Conservation (phyloP, 2,113 vertebrate species). For the Ursus arctos region DNA sequence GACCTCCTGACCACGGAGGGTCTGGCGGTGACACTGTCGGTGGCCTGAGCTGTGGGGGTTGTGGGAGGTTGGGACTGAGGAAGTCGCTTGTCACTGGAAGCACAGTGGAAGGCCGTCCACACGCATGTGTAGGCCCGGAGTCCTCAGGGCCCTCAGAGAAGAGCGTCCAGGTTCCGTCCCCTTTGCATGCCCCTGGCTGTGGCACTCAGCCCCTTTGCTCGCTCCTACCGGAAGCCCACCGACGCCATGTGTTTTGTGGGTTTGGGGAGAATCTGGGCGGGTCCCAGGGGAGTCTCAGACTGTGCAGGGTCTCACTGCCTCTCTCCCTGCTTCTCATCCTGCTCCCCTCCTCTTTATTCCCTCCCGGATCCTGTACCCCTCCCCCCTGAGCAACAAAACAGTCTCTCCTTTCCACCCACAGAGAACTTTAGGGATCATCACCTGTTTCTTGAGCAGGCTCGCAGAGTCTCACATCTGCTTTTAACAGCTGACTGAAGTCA, state of each 20-base stretch:
- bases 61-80: no score
- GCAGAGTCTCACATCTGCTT: neutral
- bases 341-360: neutral
- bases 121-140: rapidly evolving
- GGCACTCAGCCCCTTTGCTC: neutral
- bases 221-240: neutral
- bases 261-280: neutral
- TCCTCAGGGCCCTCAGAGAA: neutral
- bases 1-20: no score
- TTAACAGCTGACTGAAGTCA: neutral
- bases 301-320: rapidly evolving
- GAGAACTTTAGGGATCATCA: neutral
- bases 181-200: rapidly evolving
- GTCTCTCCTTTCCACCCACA: neutral
- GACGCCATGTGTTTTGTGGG: rapidly evolving
- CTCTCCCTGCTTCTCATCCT: neutral
- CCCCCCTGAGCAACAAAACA: neutral
- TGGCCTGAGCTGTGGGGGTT: neutral
- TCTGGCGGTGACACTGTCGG: rapidly evolving
- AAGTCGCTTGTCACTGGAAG: neutral
- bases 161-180: no score
- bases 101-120: neutral
- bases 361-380: neutral
- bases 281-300: neutral
- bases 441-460: neutral